Base-by-base conservation (phyloP, 1,140 invertebrate species). In the Drosophila pachea region DNA sequence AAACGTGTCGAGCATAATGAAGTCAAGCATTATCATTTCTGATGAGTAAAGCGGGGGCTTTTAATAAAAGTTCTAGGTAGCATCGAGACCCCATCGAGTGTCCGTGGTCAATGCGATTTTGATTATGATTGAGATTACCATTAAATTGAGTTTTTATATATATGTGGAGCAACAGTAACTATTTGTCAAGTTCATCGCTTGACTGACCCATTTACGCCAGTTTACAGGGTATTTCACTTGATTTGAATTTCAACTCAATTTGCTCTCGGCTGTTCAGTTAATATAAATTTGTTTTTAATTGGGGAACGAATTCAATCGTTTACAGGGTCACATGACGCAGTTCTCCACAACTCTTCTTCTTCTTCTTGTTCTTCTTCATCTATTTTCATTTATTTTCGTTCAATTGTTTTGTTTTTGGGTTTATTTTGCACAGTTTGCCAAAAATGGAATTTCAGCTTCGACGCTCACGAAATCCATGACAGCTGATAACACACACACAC, bases 341-440 rank as follows among this genome's bases (percentile, higher is more conserved):
- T 22, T 22, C 1, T 1, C 22, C 22, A 22, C 22, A 22, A 22
- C 22, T 22, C 22, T 22, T 22, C 22, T 22, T 22, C 22, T 22
- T 22, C 22, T 32, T 6, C 32, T 9, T 7, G 12, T 35, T 62
- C 40, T 0, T 3, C 31, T 60, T 4, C 4, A n/a, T 11, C 16
- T n/a, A 22, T 54, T 67, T 67, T 70, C 5, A 14, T 12, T 73
- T 63, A 16, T 64, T 59, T 31, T 12, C 38, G n/a, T n/a, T 22
- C 22, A 22, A 22, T 22, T 22, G 22, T 22, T 22, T 22, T 22
- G 22, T 22, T 22, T 22, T 22, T 22, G 22, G 22, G 22, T 3
- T 22, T 22, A 22, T 60, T 74, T 75, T 78, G 45, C 53, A 36
- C n/a, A 71, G 32, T 68, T 83, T 70, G 62, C 60, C 59, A 68